Conservation (phyloP, 2,888 invertebrate species). For the Rugalucina vietnamica region DNA sequence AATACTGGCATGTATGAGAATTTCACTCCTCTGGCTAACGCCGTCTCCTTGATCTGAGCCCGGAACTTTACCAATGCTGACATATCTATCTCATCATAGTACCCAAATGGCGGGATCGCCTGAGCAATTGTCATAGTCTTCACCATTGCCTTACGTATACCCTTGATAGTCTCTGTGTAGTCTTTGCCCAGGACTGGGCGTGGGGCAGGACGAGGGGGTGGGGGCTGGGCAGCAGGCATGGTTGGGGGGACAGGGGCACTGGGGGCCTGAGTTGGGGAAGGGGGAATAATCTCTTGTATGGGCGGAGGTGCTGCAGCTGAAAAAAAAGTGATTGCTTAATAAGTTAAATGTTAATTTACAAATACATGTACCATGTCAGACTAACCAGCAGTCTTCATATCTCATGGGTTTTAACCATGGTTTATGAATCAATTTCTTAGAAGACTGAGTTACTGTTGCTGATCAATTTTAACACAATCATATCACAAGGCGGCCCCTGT, state of each 20-base stretch:
- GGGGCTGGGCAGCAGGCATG: constrained; percentile 45
- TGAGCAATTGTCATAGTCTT: constrained; percentile 96
- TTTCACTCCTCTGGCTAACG: constrained; percentile 87
- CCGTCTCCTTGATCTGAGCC: constrained; percentile 86
- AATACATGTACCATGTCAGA: too few species aligned
- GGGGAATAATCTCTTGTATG: background rate
- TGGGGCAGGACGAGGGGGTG: constrained; percentile 50
- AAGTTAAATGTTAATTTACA: too few species aligned
- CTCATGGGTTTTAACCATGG: too few species aligned
- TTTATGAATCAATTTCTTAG: too few species aligned
- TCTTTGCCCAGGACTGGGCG: constrained; percentile 82
- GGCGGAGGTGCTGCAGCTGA: constrained; percentile 24
- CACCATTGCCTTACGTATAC: constrained; percentile 96
- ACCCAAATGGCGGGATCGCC: constrained; percentile 93
- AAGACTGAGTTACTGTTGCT: too few species aligned
- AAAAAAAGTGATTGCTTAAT: background rate
- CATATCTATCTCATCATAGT: constrained; percentile 95
- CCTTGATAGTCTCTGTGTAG: constrained; percentile 89
- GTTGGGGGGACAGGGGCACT: constrained; percentile 12
- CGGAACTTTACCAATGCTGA: constrained; percentile 90
- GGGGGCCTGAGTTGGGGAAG: background rate
- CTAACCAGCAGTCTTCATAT: too few species aligned
- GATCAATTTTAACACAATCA: too few species aligned
- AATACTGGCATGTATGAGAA: constrained; percentile 98
- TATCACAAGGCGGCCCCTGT: too few species aligned